Conservation (phyloP, 2,797 vertebrate genomes). For the Melanogrammus aeglefinus region DNA sequence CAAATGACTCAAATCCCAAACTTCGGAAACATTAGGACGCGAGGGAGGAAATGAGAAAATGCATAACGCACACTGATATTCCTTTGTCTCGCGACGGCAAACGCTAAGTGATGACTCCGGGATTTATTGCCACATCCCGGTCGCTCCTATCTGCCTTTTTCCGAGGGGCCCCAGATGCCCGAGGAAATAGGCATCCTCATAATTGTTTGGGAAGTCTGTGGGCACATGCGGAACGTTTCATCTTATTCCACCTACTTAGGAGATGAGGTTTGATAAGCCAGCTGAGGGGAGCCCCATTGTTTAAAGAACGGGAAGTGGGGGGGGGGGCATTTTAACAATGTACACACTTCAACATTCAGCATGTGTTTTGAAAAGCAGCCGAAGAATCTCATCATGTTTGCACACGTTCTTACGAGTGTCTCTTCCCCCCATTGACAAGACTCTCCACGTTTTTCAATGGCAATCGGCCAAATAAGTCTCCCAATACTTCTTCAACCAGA, state of each 20-base stretch:
- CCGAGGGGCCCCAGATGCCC: conserved; percentile 49
- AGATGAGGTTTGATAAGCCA: conserved; percentile 46
- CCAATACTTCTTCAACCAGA: conserved; percentile 38
- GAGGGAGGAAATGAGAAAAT: conserved; percentile 61
- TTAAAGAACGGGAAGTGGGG: conserved; percentile 28
- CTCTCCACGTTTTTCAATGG: conserved; percentile 43
- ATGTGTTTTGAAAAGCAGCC: conserved; percentile 65
- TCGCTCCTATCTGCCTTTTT: conserved; percentile 57
- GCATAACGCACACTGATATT: conserved; percentile 70
- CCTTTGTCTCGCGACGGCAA: conserved; percentile 62
- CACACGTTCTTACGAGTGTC: conserved; percentile 39
- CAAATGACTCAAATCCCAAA: conserved; percentile 51
- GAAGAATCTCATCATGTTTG: conserved; percentile 51
- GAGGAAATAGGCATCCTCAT: conserved; percentile 46
- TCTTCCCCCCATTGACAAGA: conserved; percentile 25
- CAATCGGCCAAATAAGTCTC: conserved; percentile 43
- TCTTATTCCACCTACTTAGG: conserved; percentile 59
- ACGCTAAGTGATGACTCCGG: conserved; percentile 59
- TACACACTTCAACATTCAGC: conserved; percentile 64
- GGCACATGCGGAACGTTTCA: conserved; percentile 54
- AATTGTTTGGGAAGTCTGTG: conserved; percentile 54
- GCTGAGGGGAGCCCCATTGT: conserved; percentile 40
- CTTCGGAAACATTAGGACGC: conserved; percentile 49
- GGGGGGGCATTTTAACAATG: conserved; percentile 45
- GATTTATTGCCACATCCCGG: conserved; percentile 56